A percentile compares a stretch with the other conserved stretches of the same genome.
Conservation (phyloP, 2,888 invertebrate species). For the Phlogophora meticulosa region DNA sequence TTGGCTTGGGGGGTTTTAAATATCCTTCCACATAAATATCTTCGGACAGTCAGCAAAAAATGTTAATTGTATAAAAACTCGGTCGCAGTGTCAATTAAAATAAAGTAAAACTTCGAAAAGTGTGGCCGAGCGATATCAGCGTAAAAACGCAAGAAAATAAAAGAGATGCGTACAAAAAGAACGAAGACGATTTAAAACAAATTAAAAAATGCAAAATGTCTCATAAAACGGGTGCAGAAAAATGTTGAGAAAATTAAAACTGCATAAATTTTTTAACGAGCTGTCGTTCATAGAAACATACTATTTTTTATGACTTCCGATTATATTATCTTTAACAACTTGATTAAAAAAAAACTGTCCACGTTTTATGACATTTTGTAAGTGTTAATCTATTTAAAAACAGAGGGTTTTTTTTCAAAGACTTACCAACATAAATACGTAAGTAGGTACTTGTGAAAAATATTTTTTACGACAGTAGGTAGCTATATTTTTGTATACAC, state of each 20-base stretch:
- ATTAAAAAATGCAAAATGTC: constrained; percentile 33
- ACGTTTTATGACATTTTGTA: constrained; percentile 30
- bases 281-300: constrained; percentile 43
- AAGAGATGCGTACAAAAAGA: constrained; percentile 2
- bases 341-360: constrained; percentile 28
- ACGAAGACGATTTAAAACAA: constrained; percentile 26
- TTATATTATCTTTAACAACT: constrained; percentile 33
- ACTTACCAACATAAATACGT: too few relatives aligned
- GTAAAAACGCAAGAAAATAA: constrained; percentile 5
- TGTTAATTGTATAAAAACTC: background rate
- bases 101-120: background rate
- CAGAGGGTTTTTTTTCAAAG: background rate
- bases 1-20: too few relatives aligned
- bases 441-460: constrained; percentile 4
- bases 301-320: constrained; percentile 48
- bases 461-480: constrained; percentile 7
- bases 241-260: constrained; percentile 43
- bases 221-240: constrained; percentile 20
- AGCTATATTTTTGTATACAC: background rate
- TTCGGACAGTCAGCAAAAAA: too few relatives aligned
- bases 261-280: constrained; percentile 49
- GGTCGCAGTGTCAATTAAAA: background rate
- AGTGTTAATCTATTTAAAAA: constrained; percentile 12
- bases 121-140: fast-evolving
- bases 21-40: too few relatives aligned